phyloP scores from a whole-genome alignment of 1,140 invertebrate genomes.

The Dreissena rostriformis region DNA sequence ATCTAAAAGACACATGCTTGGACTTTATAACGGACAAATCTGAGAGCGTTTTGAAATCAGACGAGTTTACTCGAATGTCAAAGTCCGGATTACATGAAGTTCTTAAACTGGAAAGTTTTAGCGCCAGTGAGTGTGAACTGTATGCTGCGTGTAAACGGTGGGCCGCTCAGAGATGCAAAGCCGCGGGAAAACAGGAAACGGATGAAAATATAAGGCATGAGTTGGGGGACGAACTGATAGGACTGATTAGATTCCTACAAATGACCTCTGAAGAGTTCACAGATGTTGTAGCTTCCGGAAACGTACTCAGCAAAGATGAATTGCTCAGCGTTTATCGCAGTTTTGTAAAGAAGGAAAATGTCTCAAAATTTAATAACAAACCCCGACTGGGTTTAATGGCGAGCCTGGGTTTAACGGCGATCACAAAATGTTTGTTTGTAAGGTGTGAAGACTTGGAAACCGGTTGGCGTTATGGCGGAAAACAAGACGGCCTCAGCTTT shows the following conservation, averaged over 20 bases:
- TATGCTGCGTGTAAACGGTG: conserved; percentile 20
- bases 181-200: neutral
- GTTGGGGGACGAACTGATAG: conserved; percentile 14
- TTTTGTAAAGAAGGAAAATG: neutral
- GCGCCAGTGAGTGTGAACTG: neutral
- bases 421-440: too few relatives aligned
- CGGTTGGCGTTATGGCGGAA: neutral
- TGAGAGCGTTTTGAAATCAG: too few relatives aligned
- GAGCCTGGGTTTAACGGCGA: too few relatives aligned
- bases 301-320: conserved; percentile 10
- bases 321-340: conserved; percentile 11
- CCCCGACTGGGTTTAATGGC: too few relatives aligned
- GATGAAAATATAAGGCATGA: neutral
- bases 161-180: too few relatives aligned
- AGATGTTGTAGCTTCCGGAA: neutral
- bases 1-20: too few relatives aligned
- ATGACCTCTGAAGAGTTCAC: conserved; percentile 14
- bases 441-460: neutral
- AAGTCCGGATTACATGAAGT: conserved; percentile 9
- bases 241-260: conserved; percentile 22
- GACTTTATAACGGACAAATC: too few relatives aligned
- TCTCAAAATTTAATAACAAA: neutral
- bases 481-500: neutral
- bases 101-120: neutral
- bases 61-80: too few relatives aligned